Evolutionary conservation across 2,888 invertebrate genomes (phyloP).

Genomic region (Protula sp.): DNA sequence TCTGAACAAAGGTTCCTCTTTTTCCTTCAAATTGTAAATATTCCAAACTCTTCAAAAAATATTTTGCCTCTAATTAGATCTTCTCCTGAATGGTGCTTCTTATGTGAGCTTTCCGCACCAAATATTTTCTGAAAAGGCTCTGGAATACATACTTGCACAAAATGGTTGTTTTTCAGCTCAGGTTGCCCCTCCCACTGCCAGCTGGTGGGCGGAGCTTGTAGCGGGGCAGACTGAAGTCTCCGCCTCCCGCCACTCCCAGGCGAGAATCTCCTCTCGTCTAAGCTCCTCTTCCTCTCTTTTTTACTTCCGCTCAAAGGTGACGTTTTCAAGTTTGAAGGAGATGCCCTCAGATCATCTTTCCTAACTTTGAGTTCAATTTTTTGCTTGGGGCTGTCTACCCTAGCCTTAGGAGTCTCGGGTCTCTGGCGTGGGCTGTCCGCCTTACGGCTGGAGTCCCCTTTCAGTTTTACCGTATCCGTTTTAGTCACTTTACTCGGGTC

Average conservation of each 20-base stretch:
- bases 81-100: too few relatives aligned
- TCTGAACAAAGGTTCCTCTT: too few relatives aligned
- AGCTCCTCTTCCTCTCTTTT: not conserved
- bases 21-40: too few relatives aligned
- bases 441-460: not conserved
- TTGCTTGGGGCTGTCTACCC: not conserved
- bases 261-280: not conserved
- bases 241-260: not conserved
- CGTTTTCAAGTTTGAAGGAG: not conserved
- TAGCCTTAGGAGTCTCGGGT: not conserved
- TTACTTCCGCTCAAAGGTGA: not conserved
- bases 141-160: too few relatives aligned
- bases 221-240: not conserved
- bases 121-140: too few relatives aligned
- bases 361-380: not conserved
- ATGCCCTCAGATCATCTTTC: not conserved
- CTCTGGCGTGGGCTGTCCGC: not conserved
- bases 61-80: too few relatives aligned
- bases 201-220: not conserved
- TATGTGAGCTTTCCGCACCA: too few relatives aligned
- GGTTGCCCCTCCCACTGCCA: constrained; percentile 20
- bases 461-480: not conserved
- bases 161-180: constrained; percentile 10
- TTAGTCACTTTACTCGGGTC: not conserved
- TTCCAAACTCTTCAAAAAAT: too few relatives aligned